These are phyloP conservation scores for Drosophila pallidifrons DNA, from an alignment of 1,140 invertebrate species.

Conservation along the genomic window DNA sequence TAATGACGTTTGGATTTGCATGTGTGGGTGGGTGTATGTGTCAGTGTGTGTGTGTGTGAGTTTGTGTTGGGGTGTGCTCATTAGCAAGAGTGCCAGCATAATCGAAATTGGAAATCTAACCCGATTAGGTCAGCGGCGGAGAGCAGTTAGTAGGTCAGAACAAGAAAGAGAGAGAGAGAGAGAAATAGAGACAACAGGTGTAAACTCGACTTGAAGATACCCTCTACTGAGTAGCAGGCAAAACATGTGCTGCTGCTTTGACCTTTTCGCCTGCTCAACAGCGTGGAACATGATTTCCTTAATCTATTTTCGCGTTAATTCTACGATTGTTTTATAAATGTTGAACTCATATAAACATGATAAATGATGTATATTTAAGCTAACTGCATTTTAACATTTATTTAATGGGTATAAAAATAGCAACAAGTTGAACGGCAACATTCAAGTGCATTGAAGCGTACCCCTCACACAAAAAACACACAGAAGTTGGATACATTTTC, in stretches of 20 bases:
- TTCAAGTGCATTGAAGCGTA: slow-evolving; percentile 60
- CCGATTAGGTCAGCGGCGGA: slow-evolving; percentile 63
- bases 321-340: not conserved
- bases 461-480: not conserved
- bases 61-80: slow-evolving; percentile 50
- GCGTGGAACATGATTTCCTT: slow-evolving; percentile 10
- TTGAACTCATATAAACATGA: not conserved
- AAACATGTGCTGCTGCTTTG: not conserved
- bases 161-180: slow-evolving; percentile 1
- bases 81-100: slow-evolving; percentile 71
- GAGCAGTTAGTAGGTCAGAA: slow-evolving; percentile 4
- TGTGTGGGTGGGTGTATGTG: slow-evolving; percentile 14
- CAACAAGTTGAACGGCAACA: not conserved
- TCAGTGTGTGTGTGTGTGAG: slow-evolving; percentile 19
- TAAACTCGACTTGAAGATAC: not conserved
- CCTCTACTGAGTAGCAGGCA: not conserved
- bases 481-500: slow-evolving; percentile 65
- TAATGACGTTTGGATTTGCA: slow-evolving; percentile 44
- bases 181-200: not conserved
- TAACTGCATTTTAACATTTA: not conserved
- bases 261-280: not conserved
- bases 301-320: not conserved
- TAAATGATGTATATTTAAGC: not conserved
- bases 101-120: slow-evolving; percentile 76
- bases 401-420: slow-evolving; percentile 3